These are phyloP conservation scores for Stegodyphus dumicola DNA, from an alignment of 1,140 invertebrate species.

Conservation along the genomic window DNA sequence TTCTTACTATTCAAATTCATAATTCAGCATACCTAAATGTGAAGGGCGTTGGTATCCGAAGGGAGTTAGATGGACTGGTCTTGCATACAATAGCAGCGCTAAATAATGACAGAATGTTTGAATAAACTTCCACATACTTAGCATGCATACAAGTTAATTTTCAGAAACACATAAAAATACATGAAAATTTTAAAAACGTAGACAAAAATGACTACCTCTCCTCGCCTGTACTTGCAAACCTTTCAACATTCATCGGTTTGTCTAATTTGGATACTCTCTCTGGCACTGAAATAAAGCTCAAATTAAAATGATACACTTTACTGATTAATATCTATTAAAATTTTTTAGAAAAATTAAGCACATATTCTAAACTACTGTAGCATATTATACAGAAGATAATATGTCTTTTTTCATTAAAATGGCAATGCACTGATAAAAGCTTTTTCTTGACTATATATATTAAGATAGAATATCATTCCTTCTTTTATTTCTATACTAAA, in stretches of 20 bases:
- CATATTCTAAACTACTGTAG: too few species aligned
- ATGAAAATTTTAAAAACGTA: constrained; percentile 14
- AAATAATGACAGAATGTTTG: constrained; percentile 12
- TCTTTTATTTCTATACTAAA: too few species aligned
- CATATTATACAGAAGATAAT: too few species aligned
- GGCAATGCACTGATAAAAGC: too few species aligned
- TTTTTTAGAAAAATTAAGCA: too few species aligned
- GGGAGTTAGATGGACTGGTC: constrained; percentile 46
- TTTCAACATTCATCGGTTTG: constrained; percentile 63
- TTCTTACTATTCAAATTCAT: too few species aligned
- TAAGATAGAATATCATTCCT: too few species aligned
- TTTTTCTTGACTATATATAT: too few species aligned
- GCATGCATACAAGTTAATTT: background rate
- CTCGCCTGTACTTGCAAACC: constrained; percentile 66
- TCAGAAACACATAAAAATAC: background rate
- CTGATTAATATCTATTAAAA: too few species aligned
- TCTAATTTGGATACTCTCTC: constrained; percentile 72
- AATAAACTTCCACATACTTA: too few species aligned
- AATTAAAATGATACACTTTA: background rate
- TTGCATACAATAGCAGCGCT: constrained; percentile 40
- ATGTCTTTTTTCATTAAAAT: too few species aligned
- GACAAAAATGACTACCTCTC: constrained; percentile 65
- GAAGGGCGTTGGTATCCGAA: constrained; percentile 33
- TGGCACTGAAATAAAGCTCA: constrained; percentile 74
- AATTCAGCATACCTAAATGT: constrained; percentile 49